Evolutionary conservation across 1,140 invertebrate genomes (phyloP).

Genomic region (Leptoteleia sp.): DNA sequence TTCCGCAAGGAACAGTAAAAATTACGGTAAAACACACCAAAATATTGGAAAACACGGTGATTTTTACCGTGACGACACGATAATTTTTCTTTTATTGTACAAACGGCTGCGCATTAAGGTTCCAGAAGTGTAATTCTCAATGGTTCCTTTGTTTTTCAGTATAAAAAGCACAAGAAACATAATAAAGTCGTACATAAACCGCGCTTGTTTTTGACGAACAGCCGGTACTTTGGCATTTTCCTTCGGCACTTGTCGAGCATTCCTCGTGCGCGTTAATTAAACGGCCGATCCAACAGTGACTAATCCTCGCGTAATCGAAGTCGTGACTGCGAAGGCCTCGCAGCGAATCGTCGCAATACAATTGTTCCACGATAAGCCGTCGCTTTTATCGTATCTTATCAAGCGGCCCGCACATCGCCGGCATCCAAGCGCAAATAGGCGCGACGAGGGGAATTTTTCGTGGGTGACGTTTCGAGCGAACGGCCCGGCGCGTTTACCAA

Average conservation of each 20-base stretch:
- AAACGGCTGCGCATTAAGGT: too few species aligned
- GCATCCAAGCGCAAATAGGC: conserved; percentile 42
- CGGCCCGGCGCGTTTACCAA: neutral
- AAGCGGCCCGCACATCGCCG: too few species aligned
- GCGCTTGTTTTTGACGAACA: conserved; percentile 69
- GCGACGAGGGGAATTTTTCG: conserved; percentile 1
- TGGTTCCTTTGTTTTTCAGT: too few species aligned
- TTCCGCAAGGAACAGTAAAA: too few species aligned
- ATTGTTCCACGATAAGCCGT: conserved; percentile 68
- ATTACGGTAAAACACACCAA: too few species aligned
- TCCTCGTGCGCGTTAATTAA: conserved; percentile 36
- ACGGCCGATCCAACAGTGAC: conserved; percentile 21
- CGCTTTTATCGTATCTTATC: conserved; percentile 74
- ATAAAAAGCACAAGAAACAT: conserved; percentile 15
- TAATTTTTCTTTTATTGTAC: too few species aligned
- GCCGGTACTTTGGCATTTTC: conserved; percentile 70
- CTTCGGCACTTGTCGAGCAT: conserved; percentile 26
- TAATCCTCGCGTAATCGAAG: conserved; percentile 28
- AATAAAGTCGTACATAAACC: neutral
- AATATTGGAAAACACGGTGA: too few species aligned
- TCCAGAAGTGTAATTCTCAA: too few species aligned
- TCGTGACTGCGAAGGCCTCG: conserved; percentile 10
- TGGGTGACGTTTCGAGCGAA: neutral
- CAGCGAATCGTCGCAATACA: conserved; percentile 21
- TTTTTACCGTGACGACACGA: too few species aligned